A percentile compares a stretch with the other conserved stretches of the same genome.
phyloP scores from a whole-genome alignment of 2,113 vertebrate species.

The Stomatorhinus ivindoensis region DNA sequence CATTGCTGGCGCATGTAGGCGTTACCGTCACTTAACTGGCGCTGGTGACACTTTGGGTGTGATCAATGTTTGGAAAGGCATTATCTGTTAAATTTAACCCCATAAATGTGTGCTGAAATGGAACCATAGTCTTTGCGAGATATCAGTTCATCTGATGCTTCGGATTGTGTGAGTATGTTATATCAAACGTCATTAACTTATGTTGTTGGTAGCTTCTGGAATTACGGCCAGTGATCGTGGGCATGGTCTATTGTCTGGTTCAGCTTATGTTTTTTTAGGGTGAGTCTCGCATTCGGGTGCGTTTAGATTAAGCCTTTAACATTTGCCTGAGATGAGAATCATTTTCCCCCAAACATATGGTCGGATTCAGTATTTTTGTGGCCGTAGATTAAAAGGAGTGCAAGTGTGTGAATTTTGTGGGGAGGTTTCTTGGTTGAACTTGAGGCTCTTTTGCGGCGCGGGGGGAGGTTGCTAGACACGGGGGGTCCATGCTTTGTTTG shows the following conservation, averaged over 20 bases:
- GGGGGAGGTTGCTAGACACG: not conserved
- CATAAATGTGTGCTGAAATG: not conserved
- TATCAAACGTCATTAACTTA: not conserved
- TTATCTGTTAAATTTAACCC: not conserved
- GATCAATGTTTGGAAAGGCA: not conserved
- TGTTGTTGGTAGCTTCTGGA: not conserved
- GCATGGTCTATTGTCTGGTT: not conserved
- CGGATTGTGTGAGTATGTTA: not conserved
- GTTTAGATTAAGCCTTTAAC: not conserved
- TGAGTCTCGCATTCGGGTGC: not conserved
- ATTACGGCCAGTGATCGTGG: not conserved
- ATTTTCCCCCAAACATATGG: not conserved
- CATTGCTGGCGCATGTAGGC: not conserved
- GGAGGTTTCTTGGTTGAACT: not conserved
- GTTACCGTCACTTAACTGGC: not conserved
- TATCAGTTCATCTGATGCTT: not conserved
- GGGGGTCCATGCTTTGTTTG: conserved; percentile 32
- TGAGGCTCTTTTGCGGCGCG: not conserved
- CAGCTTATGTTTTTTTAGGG: not conserved
- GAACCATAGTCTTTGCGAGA: not conserved
- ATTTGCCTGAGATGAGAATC: not conserved
- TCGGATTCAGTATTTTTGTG: not conserved
- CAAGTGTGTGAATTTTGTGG: not conserved
- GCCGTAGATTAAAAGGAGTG: not conserved
- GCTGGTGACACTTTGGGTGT: conserved; percentile 15